Base-by-base conservation (phyloP, 2,888 invertebrate genomes). In the Pardosa pseudoannulata region DNA sequence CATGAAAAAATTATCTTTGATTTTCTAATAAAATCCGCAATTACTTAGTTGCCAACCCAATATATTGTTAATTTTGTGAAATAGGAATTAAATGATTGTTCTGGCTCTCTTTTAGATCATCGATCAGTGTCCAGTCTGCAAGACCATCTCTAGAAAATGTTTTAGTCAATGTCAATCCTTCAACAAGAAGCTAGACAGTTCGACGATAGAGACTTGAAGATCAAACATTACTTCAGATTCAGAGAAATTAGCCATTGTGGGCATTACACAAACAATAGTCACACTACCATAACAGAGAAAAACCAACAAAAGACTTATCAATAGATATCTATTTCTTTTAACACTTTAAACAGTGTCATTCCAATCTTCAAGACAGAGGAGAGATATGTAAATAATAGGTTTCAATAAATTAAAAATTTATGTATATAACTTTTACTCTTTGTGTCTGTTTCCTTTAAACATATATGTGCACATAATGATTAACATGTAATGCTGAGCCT, bases 81-180 rank as follows among this genome's bases (percentile, higher is more conserved):
- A n/a, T n/a, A n/a, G n/a, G n/a, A n/a, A n/a, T n/a, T n/a, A n/a
- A n/a, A n/a, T n/a, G n/a, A n/a, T n/a, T n/a, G n/a, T n/a, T n/a
- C n/a, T 36, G 64, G 41, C n/a, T 41, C 29, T 68, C 65, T 64
- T 76, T 11, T 28, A 83, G 82, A 62, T 83, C 82, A 39, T 64
- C 82, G 32, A 72, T 72, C 29, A 83, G 71, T 65, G 65, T 83
- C 50, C 39, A 32, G 11, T 78, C 75, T 32, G 46, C 62, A n/a
- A 65, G 29, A 32, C 65, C 71, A 56, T 70, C 65, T 71, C 11
- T 50, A 76, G 82, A 83, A 19, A 76, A 32, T 29, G 46, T 36
- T 27, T 71, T 50, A 67, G 32, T 67, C 5, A 72, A 72, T 56
- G 72, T 50, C 19, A 56, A 56, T 31, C n/a, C 72, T 29, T 46